Evolutionary conservation across 2,888 invertebrate species (phyloP), one percentile per base, ranked within the genome.

Genomic region (Pyrrhosoma nymphula): DNA sequence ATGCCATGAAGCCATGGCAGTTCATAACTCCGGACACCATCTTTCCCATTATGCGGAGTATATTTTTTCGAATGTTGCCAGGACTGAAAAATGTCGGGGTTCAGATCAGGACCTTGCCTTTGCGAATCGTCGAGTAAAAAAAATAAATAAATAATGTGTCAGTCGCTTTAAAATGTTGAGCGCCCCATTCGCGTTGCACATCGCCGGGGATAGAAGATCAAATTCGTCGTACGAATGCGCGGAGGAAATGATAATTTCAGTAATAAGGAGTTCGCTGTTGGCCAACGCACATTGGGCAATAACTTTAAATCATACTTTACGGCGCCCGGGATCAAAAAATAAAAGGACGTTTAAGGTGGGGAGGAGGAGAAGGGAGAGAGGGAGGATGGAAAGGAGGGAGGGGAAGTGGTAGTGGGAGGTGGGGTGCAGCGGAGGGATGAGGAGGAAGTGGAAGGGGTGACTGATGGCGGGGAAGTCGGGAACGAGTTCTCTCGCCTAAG

Each of bases 401-500:
- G 89, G 39, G 56, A 56, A 55, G 55, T 47, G 82, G 12, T 12
- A 35, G 47, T 14, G 55, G 55, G 55, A 89, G 55, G 26, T 55
- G 47, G 88, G 35, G 35, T 6, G 20, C 20, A 39, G 39, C 47
- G 55, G 18, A 4, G 89, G 89, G 89, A 26, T 26, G 89, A 26
- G 63, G 63, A 47, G 89, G 91, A 39, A 91, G 91, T 56, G 89
- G 89, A 82, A 35, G 82, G 82, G 82, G 82, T 82, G 82, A 82
- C 82, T 30, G 82, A 82, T 82, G 82, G 82, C 35, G 82, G 91
- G 56, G 91, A 69, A 39, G 39, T 26, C 60, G 12, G 63, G 93
- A 93, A 93, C 93, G 93, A 93, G 93, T 93, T 93, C 69, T 82
- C 35, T 82, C 82, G 82, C 82, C 82, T 82, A 82, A 82, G 82